phyloP scores from a whole-genome alignment of 2,888 invertebrate genomes.

The Aphrophora alni region DNA sequence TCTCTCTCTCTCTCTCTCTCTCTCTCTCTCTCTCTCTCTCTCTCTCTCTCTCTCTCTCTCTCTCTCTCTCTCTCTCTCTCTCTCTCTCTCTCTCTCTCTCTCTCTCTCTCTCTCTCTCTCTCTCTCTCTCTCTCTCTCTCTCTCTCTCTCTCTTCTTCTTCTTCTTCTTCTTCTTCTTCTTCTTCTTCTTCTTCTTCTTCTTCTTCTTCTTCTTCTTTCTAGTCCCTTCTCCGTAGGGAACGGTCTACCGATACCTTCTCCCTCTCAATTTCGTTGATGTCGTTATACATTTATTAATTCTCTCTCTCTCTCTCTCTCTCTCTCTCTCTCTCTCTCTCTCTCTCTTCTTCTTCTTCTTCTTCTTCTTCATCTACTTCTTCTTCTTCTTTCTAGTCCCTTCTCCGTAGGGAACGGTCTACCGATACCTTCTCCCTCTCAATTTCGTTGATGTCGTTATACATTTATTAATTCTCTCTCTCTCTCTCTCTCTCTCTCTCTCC shows the following conservation, averaged over 20 bases:
- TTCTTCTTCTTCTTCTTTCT: not conserved
- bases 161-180: not conserved
- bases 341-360: constrained; percentile 12
- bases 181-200: too few relatives aligned
- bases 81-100: not conserved
- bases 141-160: not conserved
- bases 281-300: too few relatives aligned
- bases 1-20: not conserved
- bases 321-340: not conserved
- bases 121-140: not conserved
- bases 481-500: too few relatives aligned
- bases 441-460: too few relatives aligned
- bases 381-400: constrained; percentile 4
- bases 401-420: not conserved
- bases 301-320: too few relatives aligned
- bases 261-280: too few relatives aligned
- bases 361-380: constrained; percentile 11
- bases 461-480: too few relatives aligned
- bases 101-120: not conserved
- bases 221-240: not conserved
- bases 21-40: not conserved
- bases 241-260: too few relatives aligned
- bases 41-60: not conserved
- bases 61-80: not conserved
- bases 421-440: not conserved